A percentile compares a stretch with the other conserved stretches of the same genome.
These are phyloP conservation scores for Cylindroiulus punctatus DNA, from an alignment of 2,888 invertebrate species.

Conservation along the genomic window DNA sequence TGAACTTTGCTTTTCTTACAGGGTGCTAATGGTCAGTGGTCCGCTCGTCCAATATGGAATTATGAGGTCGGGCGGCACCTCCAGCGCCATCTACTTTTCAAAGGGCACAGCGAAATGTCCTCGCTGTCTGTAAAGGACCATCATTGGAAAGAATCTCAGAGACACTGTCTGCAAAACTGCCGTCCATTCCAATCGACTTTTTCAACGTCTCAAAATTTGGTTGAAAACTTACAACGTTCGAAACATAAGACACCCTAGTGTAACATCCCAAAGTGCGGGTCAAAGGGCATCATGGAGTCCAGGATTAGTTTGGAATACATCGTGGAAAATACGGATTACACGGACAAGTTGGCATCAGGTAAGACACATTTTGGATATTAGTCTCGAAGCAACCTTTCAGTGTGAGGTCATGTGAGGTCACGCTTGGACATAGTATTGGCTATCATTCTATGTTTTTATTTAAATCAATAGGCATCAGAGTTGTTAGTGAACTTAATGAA, in stretches of 20 bases:
- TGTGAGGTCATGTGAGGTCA: too few species aligned
- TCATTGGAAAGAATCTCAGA: constrained; percentile 20
- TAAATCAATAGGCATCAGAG: too few species aligned
- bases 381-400: too few species aligned
- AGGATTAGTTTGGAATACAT: constrained; percentile 52
- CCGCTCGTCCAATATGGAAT: constrained; percentile 15
- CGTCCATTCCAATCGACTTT: neutral
- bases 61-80: constrained; percentile 5
- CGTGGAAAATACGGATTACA: constrained; percentile 55
- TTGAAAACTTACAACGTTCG: neutral
- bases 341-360: constrained; percentile 53
- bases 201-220: neutral
- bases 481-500: too few species aligned
- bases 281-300: constrained; percentile 51
- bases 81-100: constrained; percentile 15
- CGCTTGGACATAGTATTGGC: too few species aligned
- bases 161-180: neutral
- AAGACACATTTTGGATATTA: neutral
- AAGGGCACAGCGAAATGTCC: neutral
- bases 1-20: neutral
- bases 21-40: constrained; percentile 28
- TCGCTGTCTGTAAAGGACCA: neutral
- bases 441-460: too few species aligned
- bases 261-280: neutral
- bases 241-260: neutral